These are phyloP conservation scores for Hydropsyche tenuis DNA, from an alignment of 1,140 invertebrate genomes.

Conservation along the genomic window DNA sequence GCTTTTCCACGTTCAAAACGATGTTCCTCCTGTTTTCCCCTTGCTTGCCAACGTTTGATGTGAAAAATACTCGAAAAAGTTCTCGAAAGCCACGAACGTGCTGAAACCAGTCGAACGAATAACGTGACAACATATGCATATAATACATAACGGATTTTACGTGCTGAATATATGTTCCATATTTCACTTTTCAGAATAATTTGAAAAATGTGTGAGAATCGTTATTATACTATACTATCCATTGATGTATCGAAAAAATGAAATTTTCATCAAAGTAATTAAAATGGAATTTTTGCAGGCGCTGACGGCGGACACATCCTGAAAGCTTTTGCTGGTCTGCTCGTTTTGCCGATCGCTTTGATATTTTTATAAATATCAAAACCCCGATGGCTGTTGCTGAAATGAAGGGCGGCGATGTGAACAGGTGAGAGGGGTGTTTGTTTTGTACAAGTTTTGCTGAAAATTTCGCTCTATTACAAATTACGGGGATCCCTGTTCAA, in stretches of 20 bases:
- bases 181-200: no score
- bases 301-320: slow-evolving; percentile 21
- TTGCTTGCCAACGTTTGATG: neutral
- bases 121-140: neutral
- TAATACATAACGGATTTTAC: neutral
- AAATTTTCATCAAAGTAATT: no score
- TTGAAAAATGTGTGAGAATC: no score
- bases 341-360: slow-evolving; percentile 24
- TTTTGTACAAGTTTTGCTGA: neutral
- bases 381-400: neutral
- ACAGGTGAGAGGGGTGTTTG: neutral
- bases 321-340: slow-evolving; percentile 8
- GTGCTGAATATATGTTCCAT: no score
- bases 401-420: neutral
- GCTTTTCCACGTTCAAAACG: slow-evolving; percentile 18
- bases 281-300: no score
- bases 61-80: slow-evolving; percentile 10
- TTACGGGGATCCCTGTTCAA: neutral
- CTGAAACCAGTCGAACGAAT: slow-evolving; percentile 23
- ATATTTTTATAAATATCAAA: slow-evolving; percentile 31
- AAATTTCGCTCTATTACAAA: neutral
- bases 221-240: no score
- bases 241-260: no score
- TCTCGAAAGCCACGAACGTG: neutral
- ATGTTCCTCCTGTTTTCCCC: neutral